Evolutionary conservation across 2,797 vertebrate species (phyloP).

Genomic region (Chiropotes sagulatus): DNA sequence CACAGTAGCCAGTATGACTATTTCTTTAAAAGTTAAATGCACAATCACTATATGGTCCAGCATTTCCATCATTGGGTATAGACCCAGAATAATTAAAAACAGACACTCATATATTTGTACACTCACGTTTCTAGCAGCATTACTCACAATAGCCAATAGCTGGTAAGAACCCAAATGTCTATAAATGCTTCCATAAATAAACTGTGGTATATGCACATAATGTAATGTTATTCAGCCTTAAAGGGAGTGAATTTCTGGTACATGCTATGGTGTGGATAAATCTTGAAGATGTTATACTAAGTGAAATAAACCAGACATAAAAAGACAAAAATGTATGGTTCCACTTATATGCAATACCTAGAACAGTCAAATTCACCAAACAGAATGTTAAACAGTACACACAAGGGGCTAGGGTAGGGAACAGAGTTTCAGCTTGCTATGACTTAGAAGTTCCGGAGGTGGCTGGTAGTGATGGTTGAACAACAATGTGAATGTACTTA

Average conservation of each 20-base stretch:
- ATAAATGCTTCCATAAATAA: background rate
- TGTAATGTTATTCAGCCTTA: background rate
- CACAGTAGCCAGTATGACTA: background rate
- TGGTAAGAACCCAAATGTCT: background rate
- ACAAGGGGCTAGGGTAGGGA: fast-evolving
- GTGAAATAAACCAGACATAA: background rate
- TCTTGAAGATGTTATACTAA: background rate
- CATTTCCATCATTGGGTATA: background rate
- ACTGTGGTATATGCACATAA: background rate
- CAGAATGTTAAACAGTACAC: background rate
- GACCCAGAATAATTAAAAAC: background rate
- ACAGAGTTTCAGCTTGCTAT: background rate
- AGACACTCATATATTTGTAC: background rate
- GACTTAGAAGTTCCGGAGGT: background rate
- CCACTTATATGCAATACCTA: background rate
- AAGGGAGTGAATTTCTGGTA: background rate
- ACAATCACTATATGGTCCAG: background rate
- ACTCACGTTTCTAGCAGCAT: background rate
- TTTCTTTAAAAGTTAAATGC: background rate
- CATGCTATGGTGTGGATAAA: background rate
- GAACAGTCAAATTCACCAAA: background rate
- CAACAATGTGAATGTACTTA: background rate
- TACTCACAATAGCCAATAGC: background rate
- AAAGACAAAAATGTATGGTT: background rate
- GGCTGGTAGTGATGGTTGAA: background rate